Evolutionary conservation across 2,797 vertebrate genomes (phyloP).

Genomic region (Acestrorhynchus altus): DNA sequence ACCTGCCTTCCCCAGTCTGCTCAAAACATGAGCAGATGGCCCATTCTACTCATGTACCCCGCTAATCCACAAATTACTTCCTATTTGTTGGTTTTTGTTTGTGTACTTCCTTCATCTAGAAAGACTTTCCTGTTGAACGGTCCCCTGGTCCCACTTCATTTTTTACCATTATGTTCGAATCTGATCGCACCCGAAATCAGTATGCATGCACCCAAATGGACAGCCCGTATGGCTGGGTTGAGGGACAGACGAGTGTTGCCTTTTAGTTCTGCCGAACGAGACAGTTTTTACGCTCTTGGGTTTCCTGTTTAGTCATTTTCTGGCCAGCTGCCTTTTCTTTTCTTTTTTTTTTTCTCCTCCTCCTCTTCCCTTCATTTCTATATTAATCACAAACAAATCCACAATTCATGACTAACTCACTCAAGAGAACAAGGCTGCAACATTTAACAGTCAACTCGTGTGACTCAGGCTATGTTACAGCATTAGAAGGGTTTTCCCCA

Average conservation of each 20-base stretch:
- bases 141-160: slow-evolving; percentile 50
- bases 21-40: slow-evolving; percentile 81
- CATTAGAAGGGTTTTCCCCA: slow-evolving; percentile 40
- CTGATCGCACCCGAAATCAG: slow-evolving; percentile 1
- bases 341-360: neutral
- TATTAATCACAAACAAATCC: slow-evolving; percentile 42
- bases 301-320: slow-evolving; percentile 46
- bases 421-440: slow-evolving; percentile 3
- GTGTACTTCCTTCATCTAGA: slow-evolving; percentile 57
- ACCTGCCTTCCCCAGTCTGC: slow-evolving; percentile 79
- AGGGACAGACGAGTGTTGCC: neutral
- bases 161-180: slow-evolving; percentile 32
- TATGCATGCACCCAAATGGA: slow-evolving; percentile 11
- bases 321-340: neutral
- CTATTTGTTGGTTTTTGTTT: slow-evolving; percentile 60
- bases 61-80: slow-evolving; percentile 78
- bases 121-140: slow-evolving; percentile 56
- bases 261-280: slow-evolving; percentile 11
- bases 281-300: neutral
- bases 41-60: slow-evolving; percentile 66
- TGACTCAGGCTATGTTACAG: slow-evolving; percentile 25
- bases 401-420: slow-evolving; percentile 35
- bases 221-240: slow-evolving; percentile 7
- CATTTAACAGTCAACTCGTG: slow-evolving; percentile 3
- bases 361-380: slow-evolving; percentile 17